Evolutionary conservation across 53 echinoderm and acorn worm species (phyloP), one percentile per base, ranked within the genome.

Genomic region (Temnopleurus reevesii): DNA sequence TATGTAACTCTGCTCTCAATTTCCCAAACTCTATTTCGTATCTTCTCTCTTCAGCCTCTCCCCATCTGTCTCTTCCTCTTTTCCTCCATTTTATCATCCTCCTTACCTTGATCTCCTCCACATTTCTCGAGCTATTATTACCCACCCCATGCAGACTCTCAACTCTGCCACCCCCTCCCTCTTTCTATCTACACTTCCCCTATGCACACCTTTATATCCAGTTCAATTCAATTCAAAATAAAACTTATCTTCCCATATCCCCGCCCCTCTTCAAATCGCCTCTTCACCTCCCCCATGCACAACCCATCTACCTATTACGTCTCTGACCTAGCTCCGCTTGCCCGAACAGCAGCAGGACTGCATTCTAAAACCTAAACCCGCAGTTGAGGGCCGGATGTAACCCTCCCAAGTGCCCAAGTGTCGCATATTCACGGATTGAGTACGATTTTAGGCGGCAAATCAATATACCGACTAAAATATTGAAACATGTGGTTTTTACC

Each of bases 401-500:
- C 36, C 41, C 36, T 71, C 43, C 36, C 71, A 21, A 71, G 19
- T 71, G 41, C 43, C 36, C 71, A 21, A 71, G 19, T 71, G 41
- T 36, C n/a, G 71, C 71, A 71, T 83, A n/a, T 51, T 49, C 27
- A 6, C 80, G 80, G 80, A 80, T n/a, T n/a, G n/a, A n/a, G n/a
- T n/a, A n/a, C n/a, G n/a, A n/a, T n/a, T n/a, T n/a, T n/a, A n/a
- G n/a, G n/a, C n/a, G n/a, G n/a, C n/a, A n/a, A n/a, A n/a, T n/a
- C n/a, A n/a, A n/a, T n/a, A n/a, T n/a, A n/a, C 27, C 56, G 83
- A 53, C 33, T 83, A 55, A 83, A 55, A 83, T 83, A 83, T 56
- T 31, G 34, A 33, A 83, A 55, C 83, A 83, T 83, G 83, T 83
- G 83, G 83, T 55, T 49, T 26, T 55, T 19, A 83, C 55, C 54